A percentile compares a stretch with the other conserved stretches of the same genome.
phyloP scores from a whole-genome alignment of 2,888 invertebrate species.

The Lydus trimaculatus region DNA sequence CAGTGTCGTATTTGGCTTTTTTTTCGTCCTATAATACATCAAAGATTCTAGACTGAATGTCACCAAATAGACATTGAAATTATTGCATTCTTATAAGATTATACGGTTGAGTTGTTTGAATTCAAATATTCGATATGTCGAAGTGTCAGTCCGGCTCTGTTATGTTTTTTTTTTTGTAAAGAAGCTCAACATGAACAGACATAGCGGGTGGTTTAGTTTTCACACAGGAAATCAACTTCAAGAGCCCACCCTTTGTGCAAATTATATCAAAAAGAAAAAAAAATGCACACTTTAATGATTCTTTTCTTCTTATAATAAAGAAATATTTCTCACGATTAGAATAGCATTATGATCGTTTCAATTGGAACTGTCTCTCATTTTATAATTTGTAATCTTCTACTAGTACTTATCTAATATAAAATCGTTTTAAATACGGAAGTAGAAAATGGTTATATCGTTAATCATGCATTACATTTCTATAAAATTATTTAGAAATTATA shows the following conservation, averaged over 20 bases:
- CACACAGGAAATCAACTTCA: neutral
- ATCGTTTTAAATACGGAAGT: conserved; percentile 11
- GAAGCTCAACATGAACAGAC: neutral
- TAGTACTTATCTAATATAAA: conserved; percentile 9
- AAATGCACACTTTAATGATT: conserved; percentile 5
- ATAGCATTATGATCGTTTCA: neutral
- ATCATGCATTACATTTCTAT: conserved; percentile 8
- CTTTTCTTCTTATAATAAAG: neutral
- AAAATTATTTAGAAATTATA: neutral
- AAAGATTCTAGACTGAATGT: neutral
- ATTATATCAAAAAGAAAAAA: neutral
- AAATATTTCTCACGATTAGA: neutral
- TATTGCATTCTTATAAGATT: no score
- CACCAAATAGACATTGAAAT: no score
- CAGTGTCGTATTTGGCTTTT: neutral
- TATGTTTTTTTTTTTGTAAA: neutral
- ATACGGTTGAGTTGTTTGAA: neutral
- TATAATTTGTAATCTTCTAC: no score
- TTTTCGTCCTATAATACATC: neutral
- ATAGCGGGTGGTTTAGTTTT: neutral
- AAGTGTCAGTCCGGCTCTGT: neutral
- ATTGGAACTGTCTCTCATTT: neutral
- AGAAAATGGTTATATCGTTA: conserved; percentile 1
- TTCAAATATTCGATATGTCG: neutral
- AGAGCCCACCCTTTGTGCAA: conserved; percentile 4